Percentiles rank a stretch among this genome's conserved stretches.
Evolutionary conservation across 2,113 vertebrate species (phyloP).

Genomic region (Sula dactylatra): DNA sequence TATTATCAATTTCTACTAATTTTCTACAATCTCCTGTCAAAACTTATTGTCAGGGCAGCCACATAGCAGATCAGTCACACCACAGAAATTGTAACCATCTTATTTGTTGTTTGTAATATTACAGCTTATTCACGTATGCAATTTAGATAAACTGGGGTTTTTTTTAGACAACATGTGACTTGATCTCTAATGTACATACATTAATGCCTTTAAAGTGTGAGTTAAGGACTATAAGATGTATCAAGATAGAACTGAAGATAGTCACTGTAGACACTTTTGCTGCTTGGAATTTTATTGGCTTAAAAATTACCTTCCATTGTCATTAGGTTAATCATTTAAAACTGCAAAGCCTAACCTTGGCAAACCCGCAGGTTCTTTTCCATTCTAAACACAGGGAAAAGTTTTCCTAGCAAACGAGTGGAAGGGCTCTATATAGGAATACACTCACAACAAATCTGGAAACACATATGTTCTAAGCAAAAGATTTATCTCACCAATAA

Average conservation of each 20-base stretch:
- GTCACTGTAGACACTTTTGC: background rate
- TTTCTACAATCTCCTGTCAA: background rate
- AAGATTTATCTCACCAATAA: background rate
- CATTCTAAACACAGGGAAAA: background rate
- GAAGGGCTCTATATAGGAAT: background rate
- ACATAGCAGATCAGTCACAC: background rate
- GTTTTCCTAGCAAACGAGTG: background rate
- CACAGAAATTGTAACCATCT: background rate
- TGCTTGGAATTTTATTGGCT: background rate
- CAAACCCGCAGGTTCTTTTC: background rate
- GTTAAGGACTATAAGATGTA: background rate
- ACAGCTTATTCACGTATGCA: background rate
- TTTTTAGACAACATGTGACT: background rate
- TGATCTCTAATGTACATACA: background rate
- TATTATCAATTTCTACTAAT: background rate
- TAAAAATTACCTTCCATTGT: background rate
- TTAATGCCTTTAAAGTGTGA: background rate
- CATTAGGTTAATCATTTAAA: background rate
- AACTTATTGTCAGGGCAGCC: background rate
- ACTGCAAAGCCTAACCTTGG: background rate
- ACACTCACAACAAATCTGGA: background rate
- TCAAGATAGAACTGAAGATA: background rate
- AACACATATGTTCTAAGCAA: background rate
- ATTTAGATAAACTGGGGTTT: background rate
- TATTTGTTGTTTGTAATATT: background rate